Evolutionary conservation across 2,888 invertebrate species (phyloP).

Genomic region (Hoplodrina ambigua): DNA sequence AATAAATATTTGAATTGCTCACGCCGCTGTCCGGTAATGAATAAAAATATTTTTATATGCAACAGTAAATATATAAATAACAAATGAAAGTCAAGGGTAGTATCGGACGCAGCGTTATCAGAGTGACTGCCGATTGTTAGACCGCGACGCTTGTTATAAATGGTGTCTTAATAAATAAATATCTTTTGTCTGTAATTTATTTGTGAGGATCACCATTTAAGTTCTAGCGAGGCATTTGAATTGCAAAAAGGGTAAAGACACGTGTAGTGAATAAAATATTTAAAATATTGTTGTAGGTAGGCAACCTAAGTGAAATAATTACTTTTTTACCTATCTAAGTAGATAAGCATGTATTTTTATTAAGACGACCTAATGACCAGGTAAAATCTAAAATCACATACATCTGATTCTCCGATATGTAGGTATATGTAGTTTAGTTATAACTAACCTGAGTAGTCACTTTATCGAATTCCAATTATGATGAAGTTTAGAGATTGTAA

Average conservation of each 20-base stretch:
- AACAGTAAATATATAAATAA: slow-evolving; percentile 43
- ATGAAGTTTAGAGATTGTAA: too few relatives aligned
- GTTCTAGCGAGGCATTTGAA: slow-evolving; percentile 35
- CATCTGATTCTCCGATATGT: too few relatives aligned
- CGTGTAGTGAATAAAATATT: not conserved
- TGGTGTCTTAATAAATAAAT: slow-evolving; percentile 25
- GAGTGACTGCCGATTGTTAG: slow-evolving; percentile 28
- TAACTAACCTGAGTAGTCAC: too few relatives aligned
- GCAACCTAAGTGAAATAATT: slow-evolving; percentile 4
- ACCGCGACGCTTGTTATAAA: slow-evolving; percentile 12
- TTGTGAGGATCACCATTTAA: slow-evolving; percentile 11
- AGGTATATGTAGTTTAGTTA: too few relatives aligned
- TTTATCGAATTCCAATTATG: too few relatives aligned
- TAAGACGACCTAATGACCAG: not conserved
- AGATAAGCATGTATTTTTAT: not conserved
- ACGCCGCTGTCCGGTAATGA: slow-evolving; percentile 25
- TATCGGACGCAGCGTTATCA: slow-evolving; percentile 39
- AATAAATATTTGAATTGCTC: not conserved
- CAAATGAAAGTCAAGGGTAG: slow-evolving; percentile 37
- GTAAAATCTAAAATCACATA: too few relatives aligned
- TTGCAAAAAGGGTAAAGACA: slow-evolving; percentile 35
- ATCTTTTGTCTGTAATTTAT: slow-evolving; percentile 28
- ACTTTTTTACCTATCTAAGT: slow-evolving; percentile 11
- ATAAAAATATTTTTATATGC: slow-evolving; percentile 25
- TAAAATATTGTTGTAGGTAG: not conserved